These are phyloP conservation scores for Pollenia amentaria DNA, from an alignment of 2,888 invertebrate species.

Conservation along the genomic window DNA sequence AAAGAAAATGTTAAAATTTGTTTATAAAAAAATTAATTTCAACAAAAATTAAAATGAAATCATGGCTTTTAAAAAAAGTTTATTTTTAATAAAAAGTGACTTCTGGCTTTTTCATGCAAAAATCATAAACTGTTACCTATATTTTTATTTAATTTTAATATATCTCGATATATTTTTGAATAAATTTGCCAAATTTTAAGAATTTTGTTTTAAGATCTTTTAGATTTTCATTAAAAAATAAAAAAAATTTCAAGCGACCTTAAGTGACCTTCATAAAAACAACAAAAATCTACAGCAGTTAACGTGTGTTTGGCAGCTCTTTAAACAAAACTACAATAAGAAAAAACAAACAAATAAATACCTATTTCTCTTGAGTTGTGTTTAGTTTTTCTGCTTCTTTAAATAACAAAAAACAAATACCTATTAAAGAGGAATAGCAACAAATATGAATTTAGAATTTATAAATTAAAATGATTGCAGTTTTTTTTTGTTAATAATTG, in stretches of 20 bases:
- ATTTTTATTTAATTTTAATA: slow-evolving; percentile 24
- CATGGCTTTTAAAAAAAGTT: slow-evolving; percentile 53
- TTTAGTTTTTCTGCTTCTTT: slow-evolving; percentile 39
- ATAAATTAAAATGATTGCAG: slow-evolving; percentile 16
- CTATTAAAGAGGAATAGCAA: neutral
- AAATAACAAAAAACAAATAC: neutral
- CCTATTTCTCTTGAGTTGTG: slow-evolving; percentile 34
- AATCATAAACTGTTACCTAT: neutral
- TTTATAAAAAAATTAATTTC: slow-evolving; percentile 12
- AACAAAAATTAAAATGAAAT: slow-evolving; percentile 49
- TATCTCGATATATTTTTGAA: neutral
- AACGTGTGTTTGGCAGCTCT: slow-evolving; percentile 31
- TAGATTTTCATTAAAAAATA: slow-evolving; percentile 33
- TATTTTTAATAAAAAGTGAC: slow-evolving; percentile 27
- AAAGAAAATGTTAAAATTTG: slow-evolving; percentile 43
- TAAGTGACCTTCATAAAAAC: slow-evolving; percentile 71
- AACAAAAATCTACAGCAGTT: slow-evolving; percentile 20
- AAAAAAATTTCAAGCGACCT: slow-evolving; percentile 67
- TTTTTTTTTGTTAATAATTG: neutral
- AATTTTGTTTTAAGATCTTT: neutral
- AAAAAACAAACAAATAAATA: slow-evolving; percentile 20
- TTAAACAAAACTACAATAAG: neutral
- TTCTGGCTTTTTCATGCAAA: slow-evolving; percentile 33
- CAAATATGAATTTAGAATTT: neutral
- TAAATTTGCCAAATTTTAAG: neutral